Conservation (phyloP, 2,797 vertebrate species). For the Vipera ursinii region DNA sequence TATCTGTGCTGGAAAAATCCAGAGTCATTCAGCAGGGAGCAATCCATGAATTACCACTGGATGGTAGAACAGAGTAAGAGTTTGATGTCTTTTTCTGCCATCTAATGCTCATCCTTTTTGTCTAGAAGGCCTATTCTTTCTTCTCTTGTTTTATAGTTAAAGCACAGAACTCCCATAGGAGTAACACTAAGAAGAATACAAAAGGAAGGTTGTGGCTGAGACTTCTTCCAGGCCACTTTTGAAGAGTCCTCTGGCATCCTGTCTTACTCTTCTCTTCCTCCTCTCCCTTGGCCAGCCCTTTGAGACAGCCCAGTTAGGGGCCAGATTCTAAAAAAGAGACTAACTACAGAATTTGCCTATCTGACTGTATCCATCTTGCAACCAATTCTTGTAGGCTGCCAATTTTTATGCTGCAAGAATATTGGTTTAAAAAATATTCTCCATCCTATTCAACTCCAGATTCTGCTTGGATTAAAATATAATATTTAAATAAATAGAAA, state of each 20-base stretch:
- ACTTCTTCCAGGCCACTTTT: neutral
- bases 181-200: neutral
- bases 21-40: neutral
- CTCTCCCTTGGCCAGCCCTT: neutral
- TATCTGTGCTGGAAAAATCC: neutral
- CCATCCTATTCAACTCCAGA: too few relatives aligned
- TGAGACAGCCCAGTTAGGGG: neutral
- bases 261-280: neutral
- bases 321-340: neutral
- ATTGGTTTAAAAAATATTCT: neutral
- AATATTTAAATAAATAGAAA: neutral
- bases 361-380: neutral
- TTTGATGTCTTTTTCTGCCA: neutral
- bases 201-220: neutral
- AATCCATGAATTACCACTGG: neutral
- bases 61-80: neutral
- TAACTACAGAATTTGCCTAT: neutral
- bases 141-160: neutral
- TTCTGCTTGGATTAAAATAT: neutral
- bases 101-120: neutral
- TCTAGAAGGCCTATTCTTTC: neutral
- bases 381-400: neutral
- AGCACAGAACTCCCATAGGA: neutral
- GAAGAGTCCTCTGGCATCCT: neutral
- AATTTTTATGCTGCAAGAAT: neutral